Base-by-base conservation (phyloP, 2,888 invertebrate species). In the Apamea anceps region DNA sequence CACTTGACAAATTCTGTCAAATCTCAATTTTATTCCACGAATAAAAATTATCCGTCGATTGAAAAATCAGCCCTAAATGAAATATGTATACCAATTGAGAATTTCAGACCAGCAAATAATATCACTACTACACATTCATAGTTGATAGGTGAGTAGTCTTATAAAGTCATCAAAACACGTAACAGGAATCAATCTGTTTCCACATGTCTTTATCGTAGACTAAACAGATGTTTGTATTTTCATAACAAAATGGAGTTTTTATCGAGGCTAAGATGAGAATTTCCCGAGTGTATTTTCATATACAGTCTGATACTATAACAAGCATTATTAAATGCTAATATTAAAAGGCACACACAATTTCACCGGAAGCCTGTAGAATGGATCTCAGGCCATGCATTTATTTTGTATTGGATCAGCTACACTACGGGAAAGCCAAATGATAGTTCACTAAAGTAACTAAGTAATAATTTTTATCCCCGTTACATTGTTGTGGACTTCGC, bases 151-250 rank as follows among this genome's bases (percentile, higher is more conserved):
- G 12, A 18, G n/a, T 18, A 42, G 4, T 67, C 1, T 68, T 68
- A 48, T 3, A 48, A 28, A 28, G 6, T 45, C 6, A n/a, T 12
- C 67, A 25, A 8, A 18, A 75, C 45, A 45, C 54, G 13, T 51
- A 51, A 57, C 48, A 18, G 54, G 51, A 45, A 71, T 51, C n/a
- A 48, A 66, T 68, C 72, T 80, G 51, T 76, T 75, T 60, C 32
- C 37, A 48, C n/a, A 66, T 63, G 21, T 71, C 81, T 85, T 71
- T 45, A 32, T 28, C 70, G 66, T 82, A 85, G 82, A 85, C 62
- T 81, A 85, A 84, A 81, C 82, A 82, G 32, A 81, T 72, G 65
- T 75, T 72, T 60, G 32, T 79, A 42, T 83, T 72, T 79, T 71
- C 54, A 81, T 85, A 75, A 81, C 72, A 81, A 75, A 62, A 25